Evolutionary conservation across 1,140 invertebrate genomes (phyloP).

Genomic region (Venturia canescens): DNA sequence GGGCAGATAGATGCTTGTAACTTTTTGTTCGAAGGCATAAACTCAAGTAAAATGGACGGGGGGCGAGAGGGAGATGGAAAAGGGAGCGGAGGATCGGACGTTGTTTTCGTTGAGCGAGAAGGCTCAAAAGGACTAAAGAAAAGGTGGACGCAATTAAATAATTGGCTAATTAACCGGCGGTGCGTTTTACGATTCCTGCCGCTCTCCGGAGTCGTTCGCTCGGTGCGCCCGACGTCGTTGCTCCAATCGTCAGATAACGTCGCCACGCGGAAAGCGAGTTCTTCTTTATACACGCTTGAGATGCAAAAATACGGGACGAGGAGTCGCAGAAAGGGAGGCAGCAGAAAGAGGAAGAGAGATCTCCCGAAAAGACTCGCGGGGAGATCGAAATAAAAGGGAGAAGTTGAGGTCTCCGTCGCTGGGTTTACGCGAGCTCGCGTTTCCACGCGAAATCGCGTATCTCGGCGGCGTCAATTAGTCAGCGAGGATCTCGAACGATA

Average conservation of each 20-base stretch:
- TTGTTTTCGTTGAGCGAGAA: background rate
- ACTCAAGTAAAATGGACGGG: too few relatives aligned
- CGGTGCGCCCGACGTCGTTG: background rate
- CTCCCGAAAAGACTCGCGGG: background rate
- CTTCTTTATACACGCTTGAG: background rate
- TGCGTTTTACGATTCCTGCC: constrained; percentile 56
- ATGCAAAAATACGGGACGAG: constrained; percentile 5
- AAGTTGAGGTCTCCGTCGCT: constrained; percentile 9
- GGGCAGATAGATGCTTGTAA: too few relatives aligned
- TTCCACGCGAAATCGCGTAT: constrained; percentile 57
- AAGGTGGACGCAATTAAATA: constrained; percentile 61
- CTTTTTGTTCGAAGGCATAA: too few relatives aligned
- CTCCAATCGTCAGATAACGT: constrained; percentile 52
- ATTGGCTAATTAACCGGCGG: constrained; percentile 64
- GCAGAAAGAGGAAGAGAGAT: background rate
- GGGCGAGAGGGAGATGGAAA: background rate
- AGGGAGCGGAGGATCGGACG: background rate
- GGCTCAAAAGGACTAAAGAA: constrained; percentile 14
- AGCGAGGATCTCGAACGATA: constrained; percentile 61
- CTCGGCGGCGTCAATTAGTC: constrained; percentile 63
- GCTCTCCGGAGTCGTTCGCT: background rate
- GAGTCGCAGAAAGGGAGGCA: constrained; percentile 10
- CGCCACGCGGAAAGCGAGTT: constrained; percentile 29
- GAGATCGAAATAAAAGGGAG: background rate
- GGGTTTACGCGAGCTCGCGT: constrained; percentile 18